A percentile compares a stretch with the other conserved stretches of the same genome.
These are phyloP conservation scores for Physocephala rufipes DNA, from an alignment of 2,888 invertebrate species.

Conservation along the genomic window DNA sequence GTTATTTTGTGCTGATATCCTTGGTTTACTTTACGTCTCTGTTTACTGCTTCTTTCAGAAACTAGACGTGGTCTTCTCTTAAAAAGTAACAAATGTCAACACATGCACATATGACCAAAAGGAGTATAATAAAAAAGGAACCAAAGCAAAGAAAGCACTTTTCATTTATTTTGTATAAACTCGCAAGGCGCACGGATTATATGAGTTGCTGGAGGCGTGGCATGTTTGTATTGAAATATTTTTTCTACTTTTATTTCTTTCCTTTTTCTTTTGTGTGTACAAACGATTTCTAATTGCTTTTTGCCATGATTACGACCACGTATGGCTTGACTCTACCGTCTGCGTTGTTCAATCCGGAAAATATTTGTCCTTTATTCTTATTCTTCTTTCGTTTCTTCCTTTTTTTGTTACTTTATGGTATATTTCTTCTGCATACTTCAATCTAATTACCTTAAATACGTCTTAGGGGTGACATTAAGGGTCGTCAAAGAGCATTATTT, in stretches of 20 bases:
- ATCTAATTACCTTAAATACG: constrained; percentile 27
- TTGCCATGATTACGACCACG: constrained; percentile 8
- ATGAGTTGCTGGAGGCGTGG: constrained; percentile 6
- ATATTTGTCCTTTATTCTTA: not conserved
- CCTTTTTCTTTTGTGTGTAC: not conserved
- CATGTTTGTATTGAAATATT: too few species aligned
- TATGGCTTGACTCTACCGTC: not conserved
- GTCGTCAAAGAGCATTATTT: not conserved
- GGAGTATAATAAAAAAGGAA: not conserved
- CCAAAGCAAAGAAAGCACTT: not conserved
- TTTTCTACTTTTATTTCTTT: not conserved
- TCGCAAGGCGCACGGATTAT: too few species aligned
- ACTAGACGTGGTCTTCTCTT: not conserved
- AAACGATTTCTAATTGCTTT: constrained; percentile 30
- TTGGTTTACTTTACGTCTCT: not conserved
- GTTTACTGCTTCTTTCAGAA: not conserved
- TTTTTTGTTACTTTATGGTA: not conserved
- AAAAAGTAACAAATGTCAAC: constrained; percentile 27
- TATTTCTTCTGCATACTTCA: not conserved
- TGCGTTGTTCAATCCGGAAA: not conserved
- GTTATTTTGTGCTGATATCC: not conserved
- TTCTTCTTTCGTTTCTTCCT: not conserved
- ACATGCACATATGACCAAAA: constrained; percentile 16
- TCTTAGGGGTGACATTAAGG: constrained; percentile 13
- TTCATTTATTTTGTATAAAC: not conserved